Percentiles rank a stretch among this genome's conserved stretches.
These are phyloP conservation scores for Bolinopsis microptera DNA, from an alignment of 37 sponge, comb jelly and placozoan species.

Conservation along the genomic window DNA sequence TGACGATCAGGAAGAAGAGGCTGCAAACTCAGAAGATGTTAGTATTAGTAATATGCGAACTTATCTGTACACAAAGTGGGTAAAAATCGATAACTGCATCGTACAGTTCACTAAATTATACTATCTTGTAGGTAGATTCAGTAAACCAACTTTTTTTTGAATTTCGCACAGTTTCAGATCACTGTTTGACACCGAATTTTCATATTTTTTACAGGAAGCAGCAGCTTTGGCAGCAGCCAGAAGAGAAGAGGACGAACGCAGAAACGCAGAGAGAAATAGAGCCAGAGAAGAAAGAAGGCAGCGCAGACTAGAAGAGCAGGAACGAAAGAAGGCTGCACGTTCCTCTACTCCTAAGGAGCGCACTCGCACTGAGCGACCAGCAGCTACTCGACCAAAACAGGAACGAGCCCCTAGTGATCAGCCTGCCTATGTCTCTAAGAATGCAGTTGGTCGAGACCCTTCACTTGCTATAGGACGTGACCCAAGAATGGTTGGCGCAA, in stretches of 20 bases:
- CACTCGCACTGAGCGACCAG: neutral
- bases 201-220: too few relatives aligned
- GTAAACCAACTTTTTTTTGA: too few relatives aligned
- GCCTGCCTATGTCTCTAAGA: neutral
- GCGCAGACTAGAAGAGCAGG: neutral
- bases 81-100: too few relatives aligned
- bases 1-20: neutral
- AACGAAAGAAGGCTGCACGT: neutral
- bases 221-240: neutral
- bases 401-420: neutral
- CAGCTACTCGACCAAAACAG: neutral
- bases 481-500: neutral
- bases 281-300: neutral
- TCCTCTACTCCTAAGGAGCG: neutral
- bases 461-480: neutral
- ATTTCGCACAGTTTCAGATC: too few relatives aligned
- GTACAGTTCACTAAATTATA: too few relatives aligned
- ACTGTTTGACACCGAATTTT: too few relatives aligned
- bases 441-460: constrained; percentile 24
- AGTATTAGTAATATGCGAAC: neutral
- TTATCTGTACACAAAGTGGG: too few relatives aligned
- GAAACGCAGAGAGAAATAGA: neutral
- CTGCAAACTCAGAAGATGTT: neutral
- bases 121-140: too few relatives aligned
- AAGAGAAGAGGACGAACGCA: neutral